Evolutionary conservation across 2,113 vertebrate species (phyloP).

Genomic region (Tragelaphus strepsiceros): DNA sequence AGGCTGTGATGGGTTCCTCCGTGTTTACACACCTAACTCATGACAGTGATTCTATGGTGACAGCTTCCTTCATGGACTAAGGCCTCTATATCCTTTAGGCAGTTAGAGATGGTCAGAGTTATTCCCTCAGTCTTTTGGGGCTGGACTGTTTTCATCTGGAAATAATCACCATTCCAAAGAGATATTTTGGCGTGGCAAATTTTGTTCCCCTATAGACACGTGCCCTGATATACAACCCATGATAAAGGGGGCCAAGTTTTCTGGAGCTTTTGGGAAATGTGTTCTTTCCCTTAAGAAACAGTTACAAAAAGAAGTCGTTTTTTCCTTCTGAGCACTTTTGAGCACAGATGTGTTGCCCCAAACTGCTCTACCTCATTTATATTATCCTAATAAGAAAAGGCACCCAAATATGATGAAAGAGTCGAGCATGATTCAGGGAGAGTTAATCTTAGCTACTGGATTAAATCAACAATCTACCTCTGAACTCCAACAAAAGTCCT

Average conservation of each 20-base stretch:
- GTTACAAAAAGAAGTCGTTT: not conserved
- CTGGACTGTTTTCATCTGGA: not conserved
- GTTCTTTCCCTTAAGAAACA: not conserved
- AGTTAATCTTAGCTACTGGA: not conserved
- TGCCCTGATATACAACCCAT: not conserved
- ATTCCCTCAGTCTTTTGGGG: not conserved
- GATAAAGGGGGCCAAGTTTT: not conserved
- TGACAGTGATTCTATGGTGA: not conserved
- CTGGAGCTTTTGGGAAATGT: not conserved
- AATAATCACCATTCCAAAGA: not conserved
- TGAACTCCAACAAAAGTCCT: not conserved
- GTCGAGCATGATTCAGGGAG: not conserved
- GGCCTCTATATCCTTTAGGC: not conserved
- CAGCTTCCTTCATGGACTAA: not conserved
- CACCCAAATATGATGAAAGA: not conserved
- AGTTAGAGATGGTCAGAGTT: not conserved
- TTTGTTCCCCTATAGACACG: not conserved
- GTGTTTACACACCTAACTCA: not conserved
- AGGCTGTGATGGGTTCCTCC: not conserved
- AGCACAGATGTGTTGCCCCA: not conserved
- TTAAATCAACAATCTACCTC: not conserved
- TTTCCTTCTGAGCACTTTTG: not conserved
- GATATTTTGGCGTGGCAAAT: not conserved
- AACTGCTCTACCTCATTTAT: not conserved
- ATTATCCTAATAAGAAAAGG: not conserved